Conservation (phyloP, 2,888 invertebrate species). For the Sinelater perroti region DNA sequence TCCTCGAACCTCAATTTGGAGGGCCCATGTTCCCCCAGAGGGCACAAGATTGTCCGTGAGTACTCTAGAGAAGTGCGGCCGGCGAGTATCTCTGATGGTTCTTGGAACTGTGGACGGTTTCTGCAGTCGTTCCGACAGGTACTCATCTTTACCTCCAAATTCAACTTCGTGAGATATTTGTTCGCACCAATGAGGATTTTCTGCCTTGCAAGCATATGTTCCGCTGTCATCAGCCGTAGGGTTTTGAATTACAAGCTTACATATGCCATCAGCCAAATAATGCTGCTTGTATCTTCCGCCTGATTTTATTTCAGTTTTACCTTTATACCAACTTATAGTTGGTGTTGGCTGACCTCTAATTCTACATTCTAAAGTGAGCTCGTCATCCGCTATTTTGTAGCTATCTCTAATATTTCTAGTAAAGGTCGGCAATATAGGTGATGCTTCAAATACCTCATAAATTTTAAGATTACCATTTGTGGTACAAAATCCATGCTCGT, state of each 20-base stretch:
- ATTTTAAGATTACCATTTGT: slow-evolving; percentile 79
- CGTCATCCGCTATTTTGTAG: slow-evolving; percentile 76
- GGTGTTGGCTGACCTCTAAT: slow-evolving; percentile 79
- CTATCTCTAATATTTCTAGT: slow-evolving; percentile 76
- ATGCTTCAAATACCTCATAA: slow-evolving; percentile 76
- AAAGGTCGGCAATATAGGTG: slow-evolving; percentile 76
- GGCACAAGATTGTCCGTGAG: slow-evolving; percentile 77
- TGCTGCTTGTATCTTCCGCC: slow-evolving; percentile 71
- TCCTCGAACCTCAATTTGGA: slow-evolving; percentile 82
- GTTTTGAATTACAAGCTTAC: slow-evolving; percentile 71
- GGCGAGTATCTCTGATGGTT: slow-evolving; percentile 61
- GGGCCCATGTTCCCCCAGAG: slow-evolving; percentile 80
- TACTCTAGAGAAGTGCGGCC: slow-evolving; percentile 74
- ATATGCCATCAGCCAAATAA: slow-evolving; percentile 78
- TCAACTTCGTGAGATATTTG: slow-evolving; percentile 78
- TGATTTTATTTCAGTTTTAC: slow-evolving; percentile 66
- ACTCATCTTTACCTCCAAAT: slow-evolving; percentile 63
- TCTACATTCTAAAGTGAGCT: slow-evolving; percentile 80
- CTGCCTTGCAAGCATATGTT: slow-evolving; percentile 78
- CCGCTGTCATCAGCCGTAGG: slow-evolving; percentile 77
- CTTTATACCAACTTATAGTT: slow-evolving; percentile 79
- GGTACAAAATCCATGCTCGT: slow-evolving; percentile 74
- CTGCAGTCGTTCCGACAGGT: slow-evolving; percentile 59
- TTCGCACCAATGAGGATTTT: slow-evolving; percentile 76
- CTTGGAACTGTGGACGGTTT: slow-evolving; percentile 18